Percentiles rank a stretch among this genome's conserved stretches.
These are phyloP conservation scores for Reticulitermes speratus DNA, from an alignment of 1,140 invertebrate species.

Conservation along the genomic window DNA sequence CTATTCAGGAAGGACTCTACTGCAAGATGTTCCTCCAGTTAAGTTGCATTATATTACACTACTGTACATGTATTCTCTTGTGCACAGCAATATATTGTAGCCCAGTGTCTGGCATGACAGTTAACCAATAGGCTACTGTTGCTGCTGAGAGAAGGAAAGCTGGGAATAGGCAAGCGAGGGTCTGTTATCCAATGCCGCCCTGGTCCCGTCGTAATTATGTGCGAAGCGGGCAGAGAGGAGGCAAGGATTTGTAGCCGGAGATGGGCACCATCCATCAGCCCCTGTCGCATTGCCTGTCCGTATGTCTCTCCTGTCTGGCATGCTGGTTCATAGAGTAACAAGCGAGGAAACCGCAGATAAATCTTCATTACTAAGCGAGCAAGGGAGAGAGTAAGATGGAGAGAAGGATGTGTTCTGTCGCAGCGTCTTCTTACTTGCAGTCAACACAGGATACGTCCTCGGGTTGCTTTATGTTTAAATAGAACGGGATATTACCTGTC, in stretches of 20 bases:
- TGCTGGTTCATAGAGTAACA: slow-evolving; percentile 16
- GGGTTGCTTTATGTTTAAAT: no score
- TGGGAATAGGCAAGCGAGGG: no score
- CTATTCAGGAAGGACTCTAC: no score
- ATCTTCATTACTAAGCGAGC: slow-evolving; percentile 21
- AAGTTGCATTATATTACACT: no score
- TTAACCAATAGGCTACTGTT: not conserved
- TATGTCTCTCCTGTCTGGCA: no score
- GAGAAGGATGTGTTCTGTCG: no score
- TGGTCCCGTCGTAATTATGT: slow-evolving; percentile 23
- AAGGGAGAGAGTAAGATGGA: no score
- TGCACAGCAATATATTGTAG: not conserved
- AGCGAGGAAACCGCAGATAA: slow-evolving; percentile 28
- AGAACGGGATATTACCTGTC: no score
- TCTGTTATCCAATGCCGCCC: not conserved
- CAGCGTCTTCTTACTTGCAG: no score
- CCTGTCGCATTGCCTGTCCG: not conserved
- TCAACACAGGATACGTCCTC: no score
- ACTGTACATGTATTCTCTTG: no score
- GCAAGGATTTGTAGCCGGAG: slow-evolving; percentile 25
- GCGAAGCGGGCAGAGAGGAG: slow-evolving; percentile 23
- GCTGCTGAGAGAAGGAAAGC: not conserved
- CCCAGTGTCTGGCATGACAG: not conserved
- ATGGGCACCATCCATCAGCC: slow-evolving; percentile 25
- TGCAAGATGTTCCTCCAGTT: no score